Conservation (phyloP, 1,140 invertebrate species). For the Thaumetopoea pityocampa region DNA sequence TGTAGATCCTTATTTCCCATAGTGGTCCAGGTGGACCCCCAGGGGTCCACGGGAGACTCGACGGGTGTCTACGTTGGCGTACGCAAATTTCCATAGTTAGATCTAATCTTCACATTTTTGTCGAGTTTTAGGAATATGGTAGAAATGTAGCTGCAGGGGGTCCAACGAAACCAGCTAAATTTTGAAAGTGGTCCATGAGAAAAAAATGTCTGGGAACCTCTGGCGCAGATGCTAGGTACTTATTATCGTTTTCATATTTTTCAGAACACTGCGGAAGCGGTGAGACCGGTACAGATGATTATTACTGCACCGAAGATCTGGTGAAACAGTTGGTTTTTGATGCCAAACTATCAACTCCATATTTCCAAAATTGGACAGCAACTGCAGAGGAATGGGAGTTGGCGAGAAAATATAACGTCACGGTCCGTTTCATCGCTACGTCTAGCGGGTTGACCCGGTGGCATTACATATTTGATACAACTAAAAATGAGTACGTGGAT, state of each 20-base stretch:
- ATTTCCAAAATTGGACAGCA: constrained; percentile 79
- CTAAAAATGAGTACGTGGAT: constrained; percentile 59
- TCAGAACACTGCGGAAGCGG: constrained; percentile 80
- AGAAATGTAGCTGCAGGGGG: no score
- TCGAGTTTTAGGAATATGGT: no score
- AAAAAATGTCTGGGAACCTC: no score
- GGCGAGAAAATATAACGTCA: constrained; percentile 81
- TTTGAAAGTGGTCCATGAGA: no score
- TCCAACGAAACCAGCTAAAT: no score
- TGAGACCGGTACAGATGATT: constrained; percentile 78
- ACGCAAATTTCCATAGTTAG: no score
- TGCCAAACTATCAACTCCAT: constrained; percentile 86
- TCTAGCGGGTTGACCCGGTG: constrained; percentile 92
- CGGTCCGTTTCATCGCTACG: constrained; percentile 88
- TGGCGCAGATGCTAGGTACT: background rate
- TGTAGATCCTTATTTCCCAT: no score
- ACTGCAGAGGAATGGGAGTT: constrained; percentile 74
- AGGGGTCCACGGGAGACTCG: no score
- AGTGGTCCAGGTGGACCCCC: no score
- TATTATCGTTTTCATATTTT: constrained; percentile 18
- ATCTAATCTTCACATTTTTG: no score
- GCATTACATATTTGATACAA: constrained; percentile 82
- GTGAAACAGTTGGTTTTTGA: constrained; percentile 92
- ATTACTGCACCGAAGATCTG: constrained; percentile 90
- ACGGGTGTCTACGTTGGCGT: no score